Evolutionary conservation across 2,113 vertebrate species (phyloP), one percentile per base, ranked within the genome.

Genomic region (Cranoglanis bouderius): DNA sequence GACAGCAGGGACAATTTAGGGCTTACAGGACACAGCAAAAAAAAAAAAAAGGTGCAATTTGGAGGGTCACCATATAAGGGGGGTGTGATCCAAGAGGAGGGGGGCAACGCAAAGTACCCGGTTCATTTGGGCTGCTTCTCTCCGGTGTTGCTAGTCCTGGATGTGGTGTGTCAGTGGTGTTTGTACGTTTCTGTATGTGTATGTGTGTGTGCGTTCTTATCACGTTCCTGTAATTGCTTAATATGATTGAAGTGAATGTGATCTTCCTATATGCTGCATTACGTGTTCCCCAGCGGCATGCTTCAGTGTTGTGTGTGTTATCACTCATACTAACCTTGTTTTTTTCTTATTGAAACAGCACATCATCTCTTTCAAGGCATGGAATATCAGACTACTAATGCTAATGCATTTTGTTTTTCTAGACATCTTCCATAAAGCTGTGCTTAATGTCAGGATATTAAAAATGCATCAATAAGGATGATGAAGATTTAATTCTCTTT

Each of bases 71-170:
- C 12, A 84, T 57, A 86, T 85, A 89, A 88, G 63, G 87, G 88
- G 87, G 84, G 80, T 81, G 74, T 90, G 86, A 87, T 84, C 87
- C 90, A 92, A 88, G 93, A 94, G 92, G 90, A 93, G 90, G 90
- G 88, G 92, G 91, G 90, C 87, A 85, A 91, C 87, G 93, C 92
- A 94, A 92, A 94, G 93, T 93, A 93, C 92, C 94, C 93, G 93
- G 93, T 93, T 91, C 94, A 93, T 93, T 92, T 93, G 93, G 93
- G 95, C 96, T 96, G 95, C 95, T 94, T 90, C 94, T 95, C 91
- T 94, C 92, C 90, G 92, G 75, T 90, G 91, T 93, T 91, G 92
- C 94, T 94, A 92, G 94, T 93, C 89, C 74, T 95, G 92, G 91
- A 94, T 92, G 92, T 94, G 91, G 87, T 88, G 90, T 88, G 91